Base-by-base conservation (phyloP, 2,888 invertebrate genomes). In the Malthinus flaveolus region DNA sequence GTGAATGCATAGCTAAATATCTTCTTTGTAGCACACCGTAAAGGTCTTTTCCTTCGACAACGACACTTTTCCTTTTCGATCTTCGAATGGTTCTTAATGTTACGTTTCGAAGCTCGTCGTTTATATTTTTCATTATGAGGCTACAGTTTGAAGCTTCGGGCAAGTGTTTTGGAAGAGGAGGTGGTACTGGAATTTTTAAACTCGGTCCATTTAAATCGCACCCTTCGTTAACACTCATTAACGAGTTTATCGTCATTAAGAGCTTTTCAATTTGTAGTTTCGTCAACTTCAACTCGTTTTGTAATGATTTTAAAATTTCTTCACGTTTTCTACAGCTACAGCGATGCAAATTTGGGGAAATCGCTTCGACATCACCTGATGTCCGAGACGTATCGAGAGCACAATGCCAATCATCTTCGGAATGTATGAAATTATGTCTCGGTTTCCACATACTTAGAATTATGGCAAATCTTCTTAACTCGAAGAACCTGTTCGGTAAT, bases 401-500 rank as follows among this genome's bases (percentile, higher is more conserved):
- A 23, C 49, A 62, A 52, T 58, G 45, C 32, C 31, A 56, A 47
- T 55, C 52, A 33, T 50, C 39, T 12, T 15, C 9, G 37, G 47
- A 44, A 56, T 50, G 37, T 44, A 23, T 34, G 32, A 46, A 39
- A 48, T 55, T 51, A 50, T 48, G 47, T 56, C 50, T 48, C 15
- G 33, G 45, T 33, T 56, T 36, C 44, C 61, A 32, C 35, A 61
- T 48, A 33, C 44, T 33, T 31, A 36, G 47, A 35, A 59, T 55
- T 23, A 61, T 39, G 33, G 34, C 10, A 23, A 59, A 48, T 35
- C 53, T 37, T 11, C 49, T 49, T 11, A 51, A 49, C 12, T 15
- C 32, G 50, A 63, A 63, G 46, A 63, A 61, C 63, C 63, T 61
- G 59, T 59, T 36, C 33, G 61, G 63, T 13, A 63, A 50, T 35